Percentiles rank a stretch among this genome's conserved stretches.
Evolutionary conservation across 2,888 invertebrate genomes (phyloP).

Genomic region (Stictocephala bisonia): DNA sequence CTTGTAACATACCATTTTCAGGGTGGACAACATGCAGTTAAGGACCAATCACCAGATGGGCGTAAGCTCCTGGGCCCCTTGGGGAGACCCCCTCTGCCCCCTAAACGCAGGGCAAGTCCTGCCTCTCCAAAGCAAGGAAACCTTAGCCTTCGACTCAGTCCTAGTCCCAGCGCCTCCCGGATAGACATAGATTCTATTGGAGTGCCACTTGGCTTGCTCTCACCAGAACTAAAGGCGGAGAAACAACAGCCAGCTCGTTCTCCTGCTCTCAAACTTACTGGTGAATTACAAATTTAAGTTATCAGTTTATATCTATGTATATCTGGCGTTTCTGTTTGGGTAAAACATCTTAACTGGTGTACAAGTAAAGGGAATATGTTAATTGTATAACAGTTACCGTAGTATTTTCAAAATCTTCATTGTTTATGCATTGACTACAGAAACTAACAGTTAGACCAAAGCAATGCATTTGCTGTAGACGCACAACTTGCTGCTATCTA

Average conservation of each 20-base stretch:
- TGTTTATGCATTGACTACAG: no score
- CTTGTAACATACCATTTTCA: no score
- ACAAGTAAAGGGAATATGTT: no score
- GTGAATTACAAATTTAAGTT: constrained; percentile 46
- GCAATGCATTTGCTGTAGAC: no score
- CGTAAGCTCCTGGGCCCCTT: not conserved
- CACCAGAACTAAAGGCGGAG: not conserved
- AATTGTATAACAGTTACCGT: no score
- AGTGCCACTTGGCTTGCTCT: not conserved
- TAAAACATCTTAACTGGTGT: no score
- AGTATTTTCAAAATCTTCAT: no score
- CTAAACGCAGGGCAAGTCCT: constrained; percentile 25
- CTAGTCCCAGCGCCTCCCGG: constrained; percentile 18
- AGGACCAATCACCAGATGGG: not conserved
- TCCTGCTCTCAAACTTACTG: constrained; percentile 54
- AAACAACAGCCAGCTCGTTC: constrained; percentile 49
- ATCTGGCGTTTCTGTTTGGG: no score
- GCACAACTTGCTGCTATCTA: no score
- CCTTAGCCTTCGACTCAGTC: constrained; percentile 9
- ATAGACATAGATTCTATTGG: constrained; percentile 40
- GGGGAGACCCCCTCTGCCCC: constrained; percentile 44
- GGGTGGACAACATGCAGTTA: no score
- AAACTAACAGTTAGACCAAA: no score
- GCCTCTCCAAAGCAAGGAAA: constrained; percentile 8
- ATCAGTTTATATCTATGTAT: no score